A percentile compares a stretch with the other conserved stretches of the same genome.
Evolutionary conservation across 2,888 invertebrate genomes (phyloP).

Genomic region (Drosophila mimetica): DNA sequence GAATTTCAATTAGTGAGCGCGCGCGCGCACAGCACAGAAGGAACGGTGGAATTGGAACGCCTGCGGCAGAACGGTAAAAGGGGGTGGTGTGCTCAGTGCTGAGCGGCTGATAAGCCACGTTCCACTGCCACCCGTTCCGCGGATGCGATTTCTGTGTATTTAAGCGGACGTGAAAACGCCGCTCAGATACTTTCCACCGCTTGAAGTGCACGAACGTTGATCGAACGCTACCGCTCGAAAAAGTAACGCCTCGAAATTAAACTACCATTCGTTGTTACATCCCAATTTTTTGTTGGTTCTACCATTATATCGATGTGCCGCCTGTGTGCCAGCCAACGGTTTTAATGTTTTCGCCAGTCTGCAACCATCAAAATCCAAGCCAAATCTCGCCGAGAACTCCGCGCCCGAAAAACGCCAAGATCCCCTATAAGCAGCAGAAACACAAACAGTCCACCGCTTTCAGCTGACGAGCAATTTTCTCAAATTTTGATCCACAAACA

Average conservation of each 20-base stretch:
- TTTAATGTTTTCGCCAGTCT: conserved; percentile 65
- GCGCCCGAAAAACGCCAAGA: conserved; percentile 32
- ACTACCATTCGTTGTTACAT: too few relatives aligned
- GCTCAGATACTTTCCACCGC: conserved; percentile 74
- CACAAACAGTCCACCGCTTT: conserved; percentile 41
- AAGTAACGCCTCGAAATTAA: too few relatives aligned
- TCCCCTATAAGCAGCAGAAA: conserved; percentile 49
- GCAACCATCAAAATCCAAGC: conserved; percentile 19
- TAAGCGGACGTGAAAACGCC: conserved; percentile 46
- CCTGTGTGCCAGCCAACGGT: conserved; percentile 50
- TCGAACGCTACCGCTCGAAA: conserved; percentile 33
- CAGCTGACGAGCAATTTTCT: conserved; percentile 34
- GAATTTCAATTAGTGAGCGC: conserved; percentile 35
- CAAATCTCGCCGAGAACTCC: conserved; percentile 37
- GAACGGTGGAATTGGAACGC: conserved; percentile 17
- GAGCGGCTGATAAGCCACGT: conserved; percentile 36
- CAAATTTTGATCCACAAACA: not conserved
- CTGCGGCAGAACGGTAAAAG: not conserved
- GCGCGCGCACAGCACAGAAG: not conserved
- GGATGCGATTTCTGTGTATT: conserved; percentile 35
- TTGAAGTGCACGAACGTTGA: conserved; percentile 71
- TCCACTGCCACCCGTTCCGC: conserved; percentile 47
- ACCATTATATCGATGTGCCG: not conserved
- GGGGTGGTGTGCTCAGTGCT: not conserved
- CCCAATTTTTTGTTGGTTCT: not conserved